phyloP scores from a whole-genome alignment of 2,888 invertebrate genomes.

The Apantesis nais region DNA sequence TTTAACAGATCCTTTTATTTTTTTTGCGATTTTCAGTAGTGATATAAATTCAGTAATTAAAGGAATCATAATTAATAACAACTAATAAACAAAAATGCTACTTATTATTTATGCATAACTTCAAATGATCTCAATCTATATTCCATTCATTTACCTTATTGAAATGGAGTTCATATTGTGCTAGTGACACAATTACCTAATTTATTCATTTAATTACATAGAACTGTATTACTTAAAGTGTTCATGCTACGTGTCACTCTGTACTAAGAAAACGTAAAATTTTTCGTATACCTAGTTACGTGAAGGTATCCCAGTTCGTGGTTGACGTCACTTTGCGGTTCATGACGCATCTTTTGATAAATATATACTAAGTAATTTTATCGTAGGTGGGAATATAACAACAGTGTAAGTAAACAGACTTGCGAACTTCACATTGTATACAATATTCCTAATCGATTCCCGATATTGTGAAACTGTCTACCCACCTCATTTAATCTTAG shows the following conservation, averaged over 20 bases:
- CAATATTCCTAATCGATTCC: background rate
- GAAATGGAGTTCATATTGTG: background rate
- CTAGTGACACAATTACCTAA: background rate
- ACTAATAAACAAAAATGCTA: background rate
- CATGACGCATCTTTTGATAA: background rate
- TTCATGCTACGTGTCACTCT: background rate
- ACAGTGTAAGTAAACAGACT: background rate
- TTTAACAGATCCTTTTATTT: no score
- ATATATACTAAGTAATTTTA: background rate
- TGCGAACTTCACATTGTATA: background rate
- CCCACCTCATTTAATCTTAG: background rate
- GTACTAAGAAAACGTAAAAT: conserved; percentile 6
- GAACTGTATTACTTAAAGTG: background rate
- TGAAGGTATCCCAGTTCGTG: background rate
- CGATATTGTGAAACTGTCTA: background rate
- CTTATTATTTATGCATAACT: background rate
- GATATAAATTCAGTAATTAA: no score
- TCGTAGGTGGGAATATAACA: background rate
- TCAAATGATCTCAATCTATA: background rate
- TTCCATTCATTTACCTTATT: background rate
- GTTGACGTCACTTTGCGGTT: conserved; percentile 3
- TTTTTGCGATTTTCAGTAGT: no score
- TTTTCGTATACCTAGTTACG: background rate
- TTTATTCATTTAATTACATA: background rate
- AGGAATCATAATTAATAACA: no score